These are phyloP conservation scores for Tetrapedia diversipes DNA, from an alignment of 2,888 invertebrate species.

Conservation along the genomic window DNA sequence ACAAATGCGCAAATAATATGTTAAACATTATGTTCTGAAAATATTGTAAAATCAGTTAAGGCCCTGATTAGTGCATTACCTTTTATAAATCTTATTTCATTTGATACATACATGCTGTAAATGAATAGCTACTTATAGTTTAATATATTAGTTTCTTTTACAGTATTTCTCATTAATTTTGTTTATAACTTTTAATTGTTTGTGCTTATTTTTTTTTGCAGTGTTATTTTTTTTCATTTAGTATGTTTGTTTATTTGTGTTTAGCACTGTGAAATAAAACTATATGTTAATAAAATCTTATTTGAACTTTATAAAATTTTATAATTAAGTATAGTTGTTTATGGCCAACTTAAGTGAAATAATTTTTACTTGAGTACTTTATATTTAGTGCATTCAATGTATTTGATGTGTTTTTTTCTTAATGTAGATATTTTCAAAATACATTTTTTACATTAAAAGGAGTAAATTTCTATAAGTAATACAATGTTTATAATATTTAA, in stretches of 20 bases:
- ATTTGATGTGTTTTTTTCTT: constrained; percentile 42
- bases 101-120: not conserved
- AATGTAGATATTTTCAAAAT: constrained; percentile 10
- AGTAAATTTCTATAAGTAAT: constrained; percentile 4
- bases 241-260: constrained; percentile 15
- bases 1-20: constrained; percentile 74
- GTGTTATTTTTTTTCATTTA: too few relatives aligned
- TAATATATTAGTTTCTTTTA: constrained; percentile 5
- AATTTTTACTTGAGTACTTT: constrained; percentile 58
- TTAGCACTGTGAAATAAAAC: constrained; percentile 7
- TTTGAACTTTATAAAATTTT: constrained; percentile 19
- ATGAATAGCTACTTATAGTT: not conserved
- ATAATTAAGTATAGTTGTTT: constrained; percentile 45
- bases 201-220: constrained; percentile 13
- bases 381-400: too few relatives aligned
- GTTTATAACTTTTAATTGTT: constrained; percentile 10
- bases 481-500: constrained; percentile 1
- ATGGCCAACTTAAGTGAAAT: constrained; percentile 43
- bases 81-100: not conserved
- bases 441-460: constrained; percentile 4
- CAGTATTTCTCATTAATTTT: constrained; percentile 2
- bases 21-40: constrained; percentile 18
- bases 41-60: not conserved
- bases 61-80: not conserved
- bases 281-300: constrained; percentile 9